Evolutionary conservation across 1,140 invertebrate species (phyloP).

Genomic region (Dendroctonus ponderosae): DNA sequence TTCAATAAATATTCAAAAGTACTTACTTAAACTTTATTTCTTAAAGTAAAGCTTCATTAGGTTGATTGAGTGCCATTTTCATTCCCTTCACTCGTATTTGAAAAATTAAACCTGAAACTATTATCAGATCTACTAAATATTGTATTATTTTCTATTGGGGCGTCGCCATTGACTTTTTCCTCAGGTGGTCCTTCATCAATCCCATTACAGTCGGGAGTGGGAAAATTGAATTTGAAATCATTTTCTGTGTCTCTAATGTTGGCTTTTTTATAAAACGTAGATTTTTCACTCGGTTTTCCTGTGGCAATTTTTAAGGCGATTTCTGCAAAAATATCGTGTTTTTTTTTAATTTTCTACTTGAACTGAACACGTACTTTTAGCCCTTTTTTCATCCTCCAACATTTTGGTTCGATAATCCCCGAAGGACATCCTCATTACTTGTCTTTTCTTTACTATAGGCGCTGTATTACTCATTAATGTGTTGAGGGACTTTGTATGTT

Average conservation of each 20-base stretch:
- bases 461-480: conserved; percentile 65
- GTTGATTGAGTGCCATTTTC: not conserved
- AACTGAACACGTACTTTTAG: conserved; percentile 47
- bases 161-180: not conserved
- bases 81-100: conserved; percentile 11
- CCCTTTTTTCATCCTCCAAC: conserved; percentile 69
- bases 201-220: conserved; percentile 6
- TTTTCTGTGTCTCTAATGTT: conserved; percentile 41
- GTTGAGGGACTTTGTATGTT: conserved; percentile 62
- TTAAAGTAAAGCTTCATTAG: too few relatives aligned
- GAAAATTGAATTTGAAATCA: conserved; percentile 53
- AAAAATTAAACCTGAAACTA: conserved; percentile 59
- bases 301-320: conserved; percentile 52
- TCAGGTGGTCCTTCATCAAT: not conserved
- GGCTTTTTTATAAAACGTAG: conserved; percentile 57
- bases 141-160: conserved; percentile 5
- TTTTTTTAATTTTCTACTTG: not conserved
- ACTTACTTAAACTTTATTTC: too few relatives aligned
- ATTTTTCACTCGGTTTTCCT: conserved; percentile 53
- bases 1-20: too few relatives aligned
- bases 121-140: conserved; percentile 44
- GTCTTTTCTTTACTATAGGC: conserved; percentile 67
- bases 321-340: conserved; percentile 18
- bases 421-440: conserved; percentile 69
- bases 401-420: conserved; percentile 75